Evolutionary conservation across 2,797 vertebrate species (phyloP).

Genomic region (Semaprochilodus insignis): DNA sequence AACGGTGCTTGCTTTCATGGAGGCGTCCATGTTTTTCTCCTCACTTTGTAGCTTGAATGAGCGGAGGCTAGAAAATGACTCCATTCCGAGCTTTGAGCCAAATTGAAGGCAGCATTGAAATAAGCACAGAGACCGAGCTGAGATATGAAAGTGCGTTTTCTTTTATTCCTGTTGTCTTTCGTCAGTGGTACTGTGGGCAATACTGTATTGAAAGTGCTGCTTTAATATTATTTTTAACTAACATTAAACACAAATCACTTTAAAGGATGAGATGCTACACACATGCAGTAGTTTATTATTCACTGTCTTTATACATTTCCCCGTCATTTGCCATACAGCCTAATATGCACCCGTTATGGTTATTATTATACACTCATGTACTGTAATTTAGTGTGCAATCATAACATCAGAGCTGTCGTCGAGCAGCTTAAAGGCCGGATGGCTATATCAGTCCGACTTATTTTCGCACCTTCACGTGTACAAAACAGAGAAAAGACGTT

Average conservation of each 20-base stretch:
- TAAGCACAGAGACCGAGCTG: background rate
- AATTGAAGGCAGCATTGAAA: no score
- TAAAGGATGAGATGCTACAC: slow-evolving; percentile 53
- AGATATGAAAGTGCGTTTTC: background rate
- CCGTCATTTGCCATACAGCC: slow-evolving; percentile 36
- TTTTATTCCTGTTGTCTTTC: slow-evolving; percentile 15
- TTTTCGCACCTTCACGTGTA: slow-evolving; percentile 92
- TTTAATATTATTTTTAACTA: slow-evolving; percentile 57
- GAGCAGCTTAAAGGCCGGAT: slow-evolving; percentile 74
- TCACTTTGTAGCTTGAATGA: no score
- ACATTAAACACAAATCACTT: slow-evolving; percentile 56
- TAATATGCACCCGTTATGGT: slow-evolving; percentile 64
- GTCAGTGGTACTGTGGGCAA: slow-evolving; percentile 79
- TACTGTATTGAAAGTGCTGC: slow-evolving; percentile 73
- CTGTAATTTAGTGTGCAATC: slow-evolving; percentile 84
- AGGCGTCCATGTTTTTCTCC: no score
- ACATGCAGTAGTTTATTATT: slow-evolving; percentile 51
- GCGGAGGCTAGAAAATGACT: no score
- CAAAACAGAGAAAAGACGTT: slow-evolving; percentile 71
- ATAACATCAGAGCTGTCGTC: slow-evolving; percentile 73
- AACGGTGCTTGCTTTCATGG: no score
- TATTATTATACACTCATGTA: slow-evolving; percentile 68
- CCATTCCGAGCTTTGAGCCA: no score
- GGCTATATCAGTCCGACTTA: slow-evolving; percentile 78
- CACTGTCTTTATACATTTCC: slow-evolving; percentile 46